Evolutionary conservation across 35 echinoderm and acorn worm species (phyloP).

Genomic region (Holothuria glaberrima): DNA sequence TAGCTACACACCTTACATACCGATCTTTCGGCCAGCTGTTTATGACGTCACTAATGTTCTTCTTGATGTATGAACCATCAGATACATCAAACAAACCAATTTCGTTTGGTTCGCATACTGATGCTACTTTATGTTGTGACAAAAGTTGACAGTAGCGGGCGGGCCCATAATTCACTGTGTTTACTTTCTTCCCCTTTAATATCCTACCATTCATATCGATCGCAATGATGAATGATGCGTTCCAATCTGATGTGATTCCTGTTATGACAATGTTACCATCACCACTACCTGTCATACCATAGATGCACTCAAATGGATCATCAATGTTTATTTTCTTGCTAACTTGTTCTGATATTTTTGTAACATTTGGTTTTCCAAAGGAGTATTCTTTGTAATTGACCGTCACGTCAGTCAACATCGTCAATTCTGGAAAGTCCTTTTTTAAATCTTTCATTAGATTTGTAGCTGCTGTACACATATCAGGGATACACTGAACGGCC

Average conservation of each 20-base stretch:
- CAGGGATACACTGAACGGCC: no score
- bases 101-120: not conserved
- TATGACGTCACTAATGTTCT: not conserved
- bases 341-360: not conserved
- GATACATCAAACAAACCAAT: not conserved
- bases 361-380: no score
- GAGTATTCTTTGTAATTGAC: no score
- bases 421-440: no score
- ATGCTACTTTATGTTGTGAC: no score
- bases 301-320: not conserved
- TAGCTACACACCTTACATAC: not conserved
- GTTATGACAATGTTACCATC: not conserved
- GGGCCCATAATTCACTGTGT: no score
- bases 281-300: no score
- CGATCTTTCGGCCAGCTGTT: not conserved
- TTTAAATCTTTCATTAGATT: no score
- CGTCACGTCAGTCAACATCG: no score
- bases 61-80: not conserved
- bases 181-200: not conserved
- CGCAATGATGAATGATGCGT: not conserved
- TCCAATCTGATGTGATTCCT: not conserved
- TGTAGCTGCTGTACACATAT: no score
- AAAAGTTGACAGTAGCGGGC: not conserved
- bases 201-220: no score
- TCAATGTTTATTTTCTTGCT: not conserved